Evolutionary conservation across 2,888 invertebrate genomes (phyloP), one percentile per base, ranked within the genome.

Genomic region (Mystacides longicornis): DNA sequence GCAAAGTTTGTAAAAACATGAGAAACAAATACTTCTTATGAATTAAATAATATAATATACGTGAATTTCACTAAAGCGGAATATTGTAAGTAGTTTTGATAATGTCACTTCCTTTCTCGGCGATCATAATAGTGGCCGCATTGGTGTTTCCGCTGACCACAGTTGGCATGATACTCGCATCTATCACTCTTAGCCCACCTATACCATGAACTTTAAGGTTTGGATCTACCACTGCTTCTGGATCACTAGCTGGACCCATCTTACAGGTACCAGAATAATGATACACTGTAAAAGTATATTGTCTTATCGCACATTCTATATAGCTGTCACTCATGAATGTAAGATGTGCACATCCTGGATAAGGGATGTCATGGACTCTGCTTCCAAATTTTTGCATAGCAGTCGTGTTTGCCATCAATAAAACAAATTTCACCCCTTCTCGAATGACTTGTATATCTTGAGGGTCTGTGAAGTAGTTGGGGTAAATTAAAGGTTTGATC

Each of bases 201-300:
- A 81, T 67, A 1, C 78, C 78, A 19, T 74, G 73, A 0, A 83
- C 81, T 23, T 70, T 77, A 0, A 84, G 66, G 52, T 74, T 71
- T 14, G 76, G 67, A 63, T 82, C 77, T 1, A 84, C 81, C 0
- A 83, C 82, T 0, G 82, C 69, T 5, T 63, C 65, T 0, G 67
- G 62, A 62, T 57, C 77, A 7, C 56, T 63, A 2, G 64, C 64
- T 0, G 79, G 75, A 2, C 83, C 84, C 85, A 85, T 85, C 67
- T 76, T 82, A 0, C 74, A 73, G 1, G 82, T 81, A 49, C 87
- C 80, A 1, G 80, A 79, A 1, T 87, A 87, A 69, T 89, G 89
- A 64, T 87, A 89, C 42, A 88, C 79, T 3, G 69, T 66, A 1
- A 57, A 23, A 2, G 65, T 65, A 59, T 67, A 65, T 20, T 60